Conservation (phyloP, 2,888 invertebrate genomes). For the Drosophila acutilabella region DNA sequence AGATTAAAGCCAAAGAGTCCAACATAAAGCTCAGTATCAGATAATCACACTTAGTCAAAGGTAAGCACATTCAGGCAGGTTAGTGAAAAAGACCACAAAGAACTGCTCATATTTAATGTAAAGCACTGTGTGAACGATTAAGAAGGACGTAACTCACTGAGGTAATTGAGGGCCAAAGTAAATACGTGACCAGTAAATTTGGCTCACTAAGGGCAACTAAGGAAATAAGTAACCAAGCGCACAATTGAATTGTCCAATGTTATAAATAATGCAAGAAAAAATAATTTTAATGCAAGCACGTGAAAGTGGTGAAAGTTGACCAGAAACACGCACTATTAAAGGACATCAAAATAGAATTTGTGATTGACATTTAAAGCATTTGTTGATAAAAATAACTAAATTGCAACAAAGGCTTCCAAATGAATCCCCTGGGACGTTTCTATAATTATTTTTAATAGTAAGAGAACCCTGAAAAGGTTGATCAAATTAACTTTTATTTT, state of each 20-base stretch:
- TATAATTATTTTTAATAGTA: constrained; percentile 1
- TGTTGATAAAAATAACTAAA: constrained; percentile 8
- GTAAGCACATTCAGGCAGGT: constrained; percentile 2
- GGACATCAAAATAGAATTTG: constrained; percentile 14
- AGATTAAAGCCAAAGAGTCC: constrained; percentile 1
- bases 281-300: constrained; percentile 22
- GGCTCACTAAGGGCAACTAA: constrained; percentile 19
- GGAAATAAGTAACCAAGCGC: constrained; percentile 4
- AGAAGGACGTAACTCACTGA: constrained; percentile 12
- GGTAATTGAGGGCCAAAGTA: constrained; percentile 30
- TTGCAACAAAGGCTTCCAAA: too few species aligned
- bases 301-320: constrained; percentile 21
- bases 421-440: constrained; percentile 4
- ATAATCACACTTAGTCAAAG: neutral
- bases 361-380: neutral
- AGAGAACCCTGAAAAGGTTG: constrained; percentile 12
- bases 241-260: constrained; percentile 47
- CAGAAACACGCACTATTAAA: constrained; percentile 41
- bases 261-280: constrained; percentile 45
- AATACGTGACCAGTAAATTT: constrained; percentile 43
- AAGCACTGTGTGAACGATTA: constrained; percentile 21
- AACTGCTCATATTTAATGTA: constrained; percentile 18
- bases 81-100: neutral
- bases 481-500: constrained; percentile 38
- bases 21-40: neutral